Evolutionary conservation across 2,113 vertebrate genomes (phyloP).

Genomic region (Emydura subglobosa): DNA sequence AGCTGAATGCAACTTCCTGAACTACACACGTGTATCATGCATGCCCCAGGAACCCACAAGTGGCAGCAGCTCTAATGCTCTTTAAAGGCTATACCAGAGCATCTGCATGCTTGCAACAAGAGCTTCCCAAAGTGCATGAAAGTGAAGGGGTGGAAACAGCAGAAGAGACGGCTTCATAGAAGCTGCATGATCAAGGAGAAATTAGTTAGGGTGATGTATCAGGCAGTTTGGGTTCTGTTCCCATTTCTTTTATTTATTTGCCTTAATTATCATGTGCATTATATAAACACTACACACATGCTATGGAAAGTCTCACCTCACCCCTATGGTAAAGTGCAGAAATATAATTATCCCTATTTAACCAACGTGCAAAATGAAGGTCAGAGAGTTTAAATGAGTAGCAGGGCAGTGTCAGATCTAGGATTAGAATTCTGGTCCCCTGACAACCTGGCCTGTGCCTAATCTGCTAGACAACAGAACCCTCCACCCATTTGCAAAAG

Average conservation of each 20-base stretch:
- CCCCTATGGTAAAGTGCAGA: not conserved
- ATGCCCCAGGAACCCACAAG: too few species aligned
- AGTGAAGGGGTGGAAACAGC: not conserved
- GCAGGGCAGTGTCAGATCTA: fast-evolving
- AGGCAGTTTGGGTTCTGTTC: fast-evolving
- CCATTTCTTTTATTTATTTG: not conserved
- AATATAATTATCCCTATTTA: not conserved
- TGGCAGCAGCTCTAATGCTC: too few species aligned
- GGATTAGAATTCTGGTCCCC: not conserved
- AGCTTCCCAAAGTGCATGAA: not conserved
- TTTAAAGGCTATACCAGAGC: too few species aligned
- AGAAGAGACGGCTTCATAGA: too few species aligned
- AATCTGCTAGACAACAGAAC: not conserved
- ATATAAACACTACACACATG: not conserved
- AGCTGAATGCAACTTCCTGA: not conserved
- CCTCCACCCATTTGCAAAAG: not conserved
- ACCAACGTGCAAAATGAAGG: not conserved
- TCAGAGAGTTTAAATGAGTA: fast-evolving
- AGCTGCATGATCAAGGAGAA: not conserved
- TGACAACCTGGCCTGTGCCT: not conserved
- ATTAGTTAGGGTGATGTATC: not conserved
- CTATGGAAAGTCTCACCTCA: not conserved
- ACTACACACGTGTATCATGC: too few species aligned
- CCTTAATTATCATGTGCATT: not conserved
- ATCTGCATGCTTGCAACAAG: not conserved